Evolutionary conservation across 2,888 invertebrate species (phyloP).

Genomic region (Dasysyrphus albostriatus): DNA sequence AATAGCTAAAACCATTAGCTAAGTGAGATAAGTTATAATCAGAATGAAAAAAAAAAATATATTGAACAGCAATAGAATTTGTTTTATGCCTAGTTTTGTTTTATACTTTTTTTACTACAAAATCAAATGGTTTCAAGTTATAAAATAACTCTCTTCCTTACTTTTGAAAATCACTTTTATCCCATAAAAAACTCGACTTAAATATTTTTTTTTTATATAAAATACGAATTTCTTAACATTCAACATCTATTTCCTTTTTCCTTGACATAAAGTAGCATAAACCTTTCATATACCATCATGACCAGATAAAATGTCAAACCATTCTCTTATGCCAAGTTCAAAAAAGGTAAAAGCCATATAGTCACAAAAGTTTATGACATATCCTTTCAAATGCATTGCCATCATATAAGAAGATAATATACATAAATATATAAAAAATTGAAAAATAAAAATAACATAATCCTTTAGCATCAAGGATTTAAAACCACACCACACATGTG

Average conservation of each 20-base stretch:
- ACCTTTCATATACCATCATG: slow-evolving; percentile 18
- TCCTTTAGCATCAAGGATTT: slow-evolving; percentile 46
- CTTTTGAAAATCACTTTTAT: not conserved
- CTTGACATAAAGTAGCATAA: not conserved
- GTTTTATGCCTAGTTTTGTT: too few relatives aligned
- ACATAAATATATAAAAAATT: not conserved
- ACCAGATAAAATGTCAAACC: slow-evolving; percentile 41
- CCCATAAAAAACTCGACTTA: not conserved
- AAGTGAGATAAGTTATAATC: too few relatives aligned
- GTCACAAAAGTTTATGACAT: slow-evolving; percentile 28
- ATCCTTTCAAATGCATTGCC: slow-evolving; percentile 33
- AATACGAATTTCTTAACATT: not conserved
- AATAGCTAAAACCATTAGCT: not conserved
- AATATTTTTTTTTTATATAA: not conserved
- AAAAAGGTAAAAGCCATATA: slow-evolving; percentile 30
- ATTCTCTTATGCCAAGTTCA: slow-evolving; percentile 26
- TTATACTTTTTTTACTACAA: too few relatives aligned
- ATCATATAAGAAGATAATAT: not conserved
- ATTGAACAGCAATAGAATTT: not conserved
- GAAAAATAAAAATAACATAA: slow-evolving; percentile 36
- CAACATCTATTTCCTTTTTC: not conserved
- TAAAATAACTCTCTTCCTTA: not conserved
- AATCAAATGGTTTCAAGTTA: not conserved
- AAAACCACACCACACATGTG: slow-evolving; percentile 55
- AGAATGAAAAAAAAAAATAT: not conserved